Conservation (phyloP, 2,797 vertebrate species). For the Siniperca obscura region DNA sequence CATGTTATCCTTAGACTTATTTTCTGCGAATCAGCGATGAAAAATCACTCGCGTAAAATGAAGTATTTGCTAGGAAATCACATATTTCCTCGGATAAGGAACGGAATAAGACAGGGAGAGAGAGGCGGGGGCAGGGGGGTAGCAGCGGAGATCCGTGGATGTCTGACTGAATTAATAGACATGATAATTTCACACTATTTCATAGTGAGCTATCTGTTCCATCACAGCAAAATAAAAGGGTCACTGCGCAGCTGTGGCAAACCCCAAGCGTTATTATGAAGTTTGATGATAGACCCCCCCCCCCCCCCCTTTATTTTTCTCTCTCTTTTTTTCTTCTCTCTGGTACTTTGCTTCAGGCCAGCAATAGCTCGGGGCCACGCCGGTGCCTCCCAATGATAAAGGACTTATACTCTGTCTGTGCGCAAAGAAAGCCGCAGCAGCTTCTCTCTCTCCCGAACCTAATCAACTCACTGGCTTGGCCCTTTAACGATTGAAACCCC, state of each 20-base stretch:
- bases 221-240: constrained; percentile 93
- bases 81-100: constrained; percentile 87
- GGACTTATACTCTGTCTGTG: constrained; percentile 90
- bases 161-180: constrained; percentile 98
- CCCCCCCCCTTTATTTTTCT: constrained; percentile 67
- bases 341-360: constrained; percentile 91
- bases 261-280: constrained; percentile 94
- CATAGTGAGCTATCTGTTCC: constrained; percentile 91
- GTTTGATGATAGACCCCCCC: constrained; percentile 90
- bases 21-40: constrained; percentile 79
- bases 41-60: constrained; percentile 77
- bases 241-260: constrained; percentile 96
- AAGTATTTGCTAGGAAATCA: constrained; percentile 88
- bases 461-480: constrained; percentile 89
- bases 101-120: constrained; percentile 70
- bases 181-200: constrained; percentile 99
- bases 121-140: constrained; percentile 28
- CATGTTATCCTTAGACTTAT: constrained; percentile 61
- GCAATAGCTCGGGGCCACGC: constrained; percentile 93
- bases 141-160: constrained; percentile 83
- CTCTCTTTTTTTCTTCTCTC: constrained; percentile 74
- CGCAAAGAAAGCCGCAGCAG: constrained; percentile 85
- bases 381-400: constrained; percentile 98
- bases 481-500: constrained; percentile 79
- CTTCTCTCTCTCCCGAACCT: constrained; percentile 86